Conservation (phyloP, 2,113 vertebrate species). For the Ancistrus triradiatus region DNA sequence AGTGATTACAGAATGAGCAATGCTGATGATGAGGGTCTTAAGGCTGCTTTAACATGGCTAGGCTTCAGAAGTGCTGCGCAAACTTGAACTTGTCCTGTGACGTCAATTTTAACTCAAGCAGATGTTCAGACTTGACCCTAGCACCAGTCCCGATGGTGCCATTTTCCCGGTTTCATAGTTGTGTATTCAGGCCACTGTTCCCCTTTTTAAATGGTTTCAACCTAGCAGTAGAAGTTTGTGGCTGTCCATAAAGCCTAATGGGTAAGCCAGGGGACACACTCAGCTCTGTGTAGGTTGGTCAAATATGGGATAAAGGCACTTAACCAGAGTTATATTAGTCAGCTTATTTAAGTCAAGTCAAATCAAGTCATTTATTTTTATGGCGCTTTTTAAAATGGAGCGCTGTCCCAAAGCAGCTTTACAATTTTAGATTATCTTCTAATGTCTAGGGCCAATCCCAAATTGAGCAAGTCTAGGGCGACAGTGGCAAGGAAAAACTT, state of each 20-base stretch:
- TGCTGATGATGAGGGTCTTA: neutral
- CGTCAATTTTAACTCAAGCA: conserved; percentile 1
- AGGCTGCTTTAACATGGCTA: neutral
- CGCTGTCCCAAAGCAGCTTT: too few species aligned
- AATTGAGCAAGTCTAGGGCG: too few species aligned
- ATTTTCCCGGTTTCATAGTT: conserved; percentile 56
- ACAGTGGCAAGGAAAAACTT: too few species aligned
- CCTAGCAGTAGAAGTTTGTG: conserved; percentile 70
- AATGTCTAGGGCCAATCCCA: too few species aligned
- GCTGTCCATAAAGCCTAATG: conserved; percentile 70
- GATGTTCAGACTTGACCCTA: conserved; percentile 39
- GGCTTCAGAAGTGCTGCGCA: neutral
- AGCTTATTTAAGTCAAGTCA: too few species aligned
- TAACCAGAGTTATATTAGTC: too few species aligned
- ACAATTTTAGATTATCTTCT: too few species aligned
- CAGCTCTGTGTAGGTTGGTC: conserved; percentile 45
- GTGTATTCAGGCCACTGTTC: conserved; percentile 56
- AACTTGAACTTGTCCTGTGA: neutral
- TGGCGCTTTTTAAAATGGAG: too few species aligned
- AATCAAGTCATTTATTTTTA: too few species aligned
- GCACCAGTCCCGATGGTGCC: conserved; percentile 46
- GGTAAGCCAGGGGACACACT: conserved; percentile 48
- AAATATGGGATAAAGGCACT: too few species aligned
- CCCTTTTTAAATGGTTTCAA: conserved; percentile 70
- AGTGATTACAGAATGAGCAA: too few species aligned